A percentile compares a stretch with the other conserved stretches of the same genome.
Conservation (phyloP, 1,140 invertebrate species). For the Andricus grossulariae region DNA sequence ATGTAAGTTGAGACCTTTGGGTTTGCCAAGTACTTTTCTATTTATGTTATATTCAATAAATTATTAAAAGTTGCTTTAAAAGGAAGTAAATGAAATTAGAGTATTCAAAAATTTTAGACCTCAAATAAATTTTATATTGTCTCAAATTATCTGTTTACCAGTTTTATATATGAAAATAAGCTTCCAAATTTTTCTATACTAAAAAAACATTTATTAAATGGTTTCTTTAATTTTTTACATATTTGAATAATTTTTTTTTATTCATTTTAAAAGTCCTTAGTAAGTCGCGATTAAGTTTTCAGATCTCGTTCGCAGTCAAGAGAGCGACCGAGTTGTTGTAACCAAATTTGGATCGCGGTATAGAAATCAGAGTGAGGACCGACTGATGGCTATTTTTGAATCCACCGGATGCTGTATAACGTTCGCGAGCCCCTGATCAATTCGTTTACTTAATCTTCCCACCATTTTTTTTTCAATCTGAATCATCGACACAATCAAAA, state of each 20-base stretch:
- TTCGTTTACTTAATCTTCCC: constrained; percentile 34
- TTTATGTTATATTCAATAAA: constrained; percentile 32
- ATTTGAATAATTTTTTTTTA: not conserved
- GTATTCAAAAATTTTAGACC: no score
- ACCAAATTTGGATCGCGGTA: constrained; percentile 74
- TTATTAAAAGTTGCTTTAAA: not conserved
- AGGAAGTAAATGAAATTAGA: not conserved
- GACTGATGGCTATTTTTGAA: constrained; percentile 70
- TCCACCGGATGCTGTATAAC: constrained; percentile 69
- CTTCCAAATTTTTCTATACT: no score
- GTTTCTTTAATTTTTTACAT: not conserved
- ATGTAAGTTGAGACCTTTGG: constrained; percentile 34
- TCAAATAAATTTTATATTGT: no score
- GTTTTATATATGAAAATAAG: no score
- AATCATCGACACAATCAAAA: not conserved
- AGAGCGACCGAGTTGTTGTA: constrained; percentile 55
- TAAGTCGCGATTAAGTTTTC: constrained; percentile 24
- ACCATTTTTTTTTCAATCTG: not conserved
- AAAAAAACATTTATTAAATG: no score
- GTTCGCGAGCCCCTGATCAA: constrained; percentile 43
- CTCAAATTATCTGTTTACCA: no score
- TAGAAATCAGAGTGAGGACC: constrained; percentile 59
- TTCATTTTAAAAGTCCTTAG: not conserved
- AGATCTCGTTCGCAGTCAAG: constrained; percentile 19
- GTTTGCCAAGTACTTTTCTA: constrained; percentile 22